Conservation (phyloP, 2,113 vertebrate genomes). For the Gila orcuttii region DNA sequence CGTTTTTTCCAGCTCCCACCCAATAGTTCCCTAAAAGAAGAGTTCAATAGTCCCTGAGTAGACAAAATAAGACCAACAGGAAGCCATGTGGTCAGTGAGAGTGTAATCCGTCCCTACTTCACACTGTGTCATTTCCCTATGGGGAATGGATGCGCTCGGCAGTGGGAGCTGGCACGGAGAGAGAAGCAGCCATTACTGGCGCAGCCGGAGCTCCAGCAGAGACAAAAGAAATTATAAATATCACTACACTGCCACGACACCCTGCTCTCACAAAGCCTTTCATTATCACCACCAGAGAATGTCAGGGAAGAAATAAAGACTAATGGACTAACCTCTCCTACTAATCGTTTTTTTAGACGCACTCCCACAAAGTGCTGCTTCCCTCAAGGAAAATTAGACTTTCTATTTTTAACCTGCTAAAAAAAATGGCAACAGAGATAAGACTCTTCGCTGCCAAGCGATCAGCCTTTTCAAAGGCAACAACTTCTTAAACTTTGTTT, state of each 20-base stretch:
- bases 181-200: slow-evolving; percentile 53
- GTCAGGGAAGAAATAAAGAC: slow-evolving; percentile 68
- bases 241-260: slow-evolving; percentile 62
- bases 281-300: slow-evolving; percentile 69
- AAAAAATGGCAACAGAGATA: slow-evolving; percentile 46
- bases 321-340: slow-evolving; percentile 71
- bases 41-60: background rate
- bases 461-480: slow-evolving; percentile 47
- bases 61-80: slow-evolving; percentile 49
- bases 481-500: slow-evolving; percentile 37
- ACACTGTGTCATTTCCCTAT: slow-evolving; percentile 62
- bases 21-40: background rate
- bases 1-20: background rate
- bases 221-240: slow-evolving; percentile 72
- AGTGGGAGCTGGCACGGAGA: slow-evolving; percentile 59
- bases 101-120: slow-evolving; percentile 55
- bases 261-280: slow-evolving; percentile 60
- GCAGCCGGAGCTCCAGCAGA: slow-evolving; percentile 57
- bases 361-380: slow-evolving; percentile 55
- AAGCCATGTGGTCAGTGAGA: slow-evolving; percentile 53
- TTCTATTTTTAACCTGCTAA: slow-evolving; percentile 64
- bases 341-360: slow-evolving; percentile 71
- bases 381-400: slow-evolving; percentile 65
- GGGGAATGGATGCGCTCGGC: slow-evolving; percentile 50
- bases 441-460: slow-evolving; percentile 1